phyloP scores from a whole-genome alignment of 2,113 vertebrate genomes.

The Pygoscelis adeliae region DNA sequence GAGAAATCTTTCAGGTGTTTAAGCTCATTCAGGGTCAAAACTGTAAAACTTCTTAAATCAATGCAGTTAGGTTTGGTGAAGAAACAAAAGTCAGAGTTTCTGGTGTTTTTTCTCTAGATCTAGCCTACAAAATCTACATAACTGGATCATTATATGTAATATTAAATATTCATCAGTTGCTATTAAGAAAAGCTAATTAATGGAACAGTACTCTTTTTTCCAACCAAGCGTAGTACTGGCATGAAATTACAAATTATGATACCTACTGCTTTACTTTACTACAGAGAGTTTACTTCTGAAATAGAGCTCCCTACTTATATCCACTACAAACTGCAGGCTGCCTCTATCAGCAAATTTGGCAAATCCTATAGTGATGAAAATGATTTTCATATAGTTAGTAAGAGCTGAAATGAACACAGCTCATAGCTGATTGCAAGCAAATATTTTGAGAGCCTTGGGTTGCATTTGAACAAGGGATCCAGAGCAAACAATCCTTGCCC shows the following conservation, averaged over 20 bases:
- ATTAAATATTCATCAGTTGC: not conserved
- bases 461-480: constrained; percentile 21
- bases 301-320: not conserved
- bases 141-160: not conserved
- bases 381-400: not conserved
- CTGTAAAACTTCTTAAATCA: not conserved
- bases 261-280: not conserved
- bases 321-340: not conserved
- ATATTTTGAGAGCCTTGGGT: constrained; percentile 2
- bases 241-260: not conserved
- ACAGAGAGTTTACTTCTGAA: not conserved
- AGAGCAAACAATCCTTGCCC: constrained; percentile 37
- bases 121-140: not conserved
- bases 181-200: not conserved
- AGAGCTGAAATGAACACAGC: not conserved
- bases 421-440: not conserved
- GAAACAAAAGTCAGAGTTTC: not conserved
- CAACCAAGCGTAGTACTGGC: not conserved
- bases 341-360: not conserved
- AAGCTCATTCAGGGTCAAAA: not conserved
- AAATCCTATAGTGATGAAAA: not conserved
- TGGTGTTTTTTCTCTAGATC: not conserved
- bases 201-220: not conserved
- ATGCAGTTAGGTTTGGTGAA: not conserved
- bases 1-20: not conserved